Evolutionary conservation across 2,113 vertebrate genomes (phyloP).

Genomic region (Tragelaphus strepsiceros): DNA sequence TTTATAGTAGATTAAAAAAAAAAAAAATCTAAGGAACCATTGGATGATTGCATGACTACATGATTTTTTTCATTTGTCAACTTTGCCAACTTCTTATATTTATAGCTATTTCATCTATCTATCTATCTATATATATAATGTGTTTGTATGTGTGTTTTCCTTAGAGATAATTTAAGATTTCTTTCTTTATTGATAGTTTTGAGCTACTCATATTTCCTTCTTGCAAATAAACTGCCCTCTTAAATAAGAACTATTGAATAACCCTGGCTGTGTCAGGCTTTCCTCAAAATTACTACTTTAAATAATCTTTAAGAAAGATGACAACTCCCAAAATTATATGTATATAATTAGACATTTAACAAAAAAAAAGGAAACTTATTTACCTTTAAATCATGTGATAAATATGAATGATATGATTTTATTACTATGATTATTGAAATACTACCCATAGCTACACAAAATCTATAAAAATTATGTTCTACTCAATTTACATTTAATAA

Average conservation of each 20-base stretch:
- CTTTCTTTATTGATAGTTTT: not conserved
- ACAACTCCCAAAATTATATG: not conserved
- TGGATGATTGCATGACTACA: not conserved
- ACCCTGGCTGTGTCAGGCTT: not conserved
- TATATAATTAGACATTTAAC: not conserved
- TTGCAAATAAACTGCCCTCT: not conserved
- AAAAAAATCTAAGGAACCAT: not conserved
- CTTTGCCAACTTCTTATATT: not conserved
- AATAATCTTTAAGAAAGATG: not conserved
- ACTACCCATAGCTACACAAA: not conserved
- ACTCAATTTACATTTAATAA: not conserved
- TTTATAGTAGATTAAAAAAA: not conserved
- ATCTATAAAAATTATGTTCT: not conserved
- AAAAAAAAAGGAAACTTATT: not conserved
- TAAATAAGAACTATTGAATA: not conserved
- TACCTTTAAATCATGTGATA: not conserved
- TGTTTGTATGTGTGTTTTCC: not conserved
- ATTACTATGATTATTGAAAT: not conserved
- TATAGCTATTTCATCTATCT: not conserved
- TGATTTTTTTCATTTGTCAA: not conserved
- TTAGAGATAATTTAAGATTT: not conserved
- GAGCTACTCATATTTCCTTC: not conserved
- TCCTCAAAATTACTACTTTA: not conserved
- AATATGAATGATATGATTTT: not conserved
- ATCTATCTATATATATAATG: not conserved